Conservation (phyloP, 2,797 vertebrate species). For the Lycodopsis pacificus region DNA sequence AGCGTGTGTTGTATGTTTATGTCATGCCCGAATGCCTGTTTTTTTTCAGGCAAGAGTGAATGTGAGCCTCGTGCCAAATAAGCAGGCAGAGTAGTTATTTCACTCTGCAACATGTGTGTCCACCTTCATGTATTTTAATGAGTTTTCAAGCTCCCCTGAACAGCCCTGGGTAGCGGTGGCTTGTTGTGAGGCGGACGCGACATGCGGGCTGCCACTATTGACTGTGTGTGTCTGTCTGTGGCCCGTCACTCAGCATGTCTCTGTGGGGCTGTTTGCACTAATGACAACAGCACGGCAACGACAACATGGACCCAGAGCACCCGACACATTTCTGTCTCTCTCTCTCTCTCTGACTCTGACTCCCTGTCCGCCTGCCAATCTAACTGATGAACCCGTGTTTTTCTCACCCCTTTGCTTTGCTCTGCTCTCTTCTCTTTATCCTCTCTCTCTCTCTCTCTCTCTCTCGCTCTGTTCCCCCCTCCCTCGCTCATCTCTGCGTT, state of each 20-base stretch:
- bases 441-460: neutral
- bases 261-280: constrained; percentile 76
- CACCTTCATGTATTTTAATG: constrained; percentile 55
- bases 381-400: constrained; percentile 35
- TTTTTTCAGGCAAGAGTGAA: constrained; percentile 15
- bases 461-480: neutral
- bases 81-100: constrained; percentile 24
- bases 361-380: constrained; percentile 26
- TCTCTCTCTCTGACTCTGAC: neutral
- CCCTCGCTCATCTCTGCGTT: constrained; percentile 11
- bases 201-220: constrained; percentile 77
- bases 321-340: constrained; percentile 28
- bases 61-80: constrained; percentile 22
- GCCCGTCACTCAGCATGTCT: constrained; percentile 74
- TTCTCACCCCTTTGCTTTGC: neutral
- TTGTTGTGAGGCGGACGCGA: constrained; percentile 59
- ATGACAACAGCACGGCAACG: constrained; percentile 64
- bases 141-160: constrained; percentile 40
- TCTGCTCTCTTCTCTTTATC: constrained; percentile 12
- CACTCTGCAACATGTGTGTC: constrained; percentile 28
- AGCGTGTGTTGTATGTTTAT: constrained; percentile 19
- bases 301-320: constrained; percentile 68
- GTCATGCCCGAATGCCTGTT: constrained; percentile 22
- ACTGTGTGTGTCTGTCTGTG: constrained; percentile 62
- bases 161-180: constrained; percentile 31